Conservation (phyloP, 2,888 invertebrate genomes). For the Adelphocoris suturalis region DNA sequence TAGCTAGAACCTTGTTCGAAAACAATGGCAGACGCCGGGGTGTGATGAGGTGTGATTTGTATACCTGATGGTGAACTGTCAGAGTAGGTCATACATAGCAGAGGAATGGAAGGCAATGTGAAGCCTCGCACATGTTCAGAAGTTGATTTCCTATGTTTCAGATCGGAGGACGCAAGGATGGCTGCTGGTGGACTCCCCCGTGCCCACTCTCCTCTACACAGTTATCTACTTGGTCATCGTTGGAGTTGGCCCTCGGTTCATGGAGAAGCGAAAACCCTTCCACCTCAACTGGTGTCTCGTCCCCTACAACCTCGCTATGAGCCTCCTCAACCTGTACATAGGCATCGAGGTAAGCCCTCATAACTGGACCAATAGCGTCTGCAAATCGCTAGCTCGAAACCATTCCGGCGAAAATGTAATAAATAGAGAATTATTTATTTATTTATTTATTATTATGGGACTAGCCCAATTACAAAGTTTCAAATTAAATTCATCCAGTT, state of each 20-base stretch:
- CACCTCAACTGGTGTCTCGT: constrained; percentile 88
- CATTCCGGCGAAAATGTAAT: too few species aligned
- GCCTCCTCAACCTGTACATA: constrained; percentile 90
- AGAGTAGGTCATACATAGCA: too few species aligned
- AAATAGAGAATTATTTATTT: too few species aligned
- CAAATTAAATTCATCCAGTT: too few species aligned
- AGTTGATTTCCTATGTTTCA: constrained; percentile 78
- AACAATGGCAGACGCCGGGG: too few species aligned
- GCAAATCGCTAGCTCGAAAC: too few species aligned
- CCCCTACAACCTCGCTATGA: constrained; percentile 92
- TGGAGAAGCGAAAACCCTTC: constrained; percentile 88
- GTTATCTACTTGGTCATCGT: constrained; percentile 87
- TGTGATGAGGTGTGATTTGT: too few species aligned
- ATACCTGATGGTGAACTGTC: too few species aligned
- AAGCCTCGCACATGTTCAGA: not conserved
- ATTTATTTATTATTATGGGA: too few species aligned
- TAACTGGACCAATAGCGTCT: not conserved
- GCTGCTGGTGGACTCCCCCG: constrained; percentile 90
- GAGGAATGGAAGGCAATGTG: not conserved
- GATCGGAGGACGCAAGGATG: constrained; percentile 91
- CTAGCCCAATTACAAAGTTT: too few species aligned
- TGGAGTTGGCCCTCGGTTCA: constrained; percentile 88
- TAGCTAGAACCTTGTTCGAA: too few species aligned
- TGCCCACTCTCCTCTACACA: constrained; percentile 86
- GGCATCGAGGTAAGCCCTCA: constrained; percentile 86